Base-by-base conservation (phyloP, 2,888 invertebrate genomes). In the Cerastis rubricosa region DNA sequence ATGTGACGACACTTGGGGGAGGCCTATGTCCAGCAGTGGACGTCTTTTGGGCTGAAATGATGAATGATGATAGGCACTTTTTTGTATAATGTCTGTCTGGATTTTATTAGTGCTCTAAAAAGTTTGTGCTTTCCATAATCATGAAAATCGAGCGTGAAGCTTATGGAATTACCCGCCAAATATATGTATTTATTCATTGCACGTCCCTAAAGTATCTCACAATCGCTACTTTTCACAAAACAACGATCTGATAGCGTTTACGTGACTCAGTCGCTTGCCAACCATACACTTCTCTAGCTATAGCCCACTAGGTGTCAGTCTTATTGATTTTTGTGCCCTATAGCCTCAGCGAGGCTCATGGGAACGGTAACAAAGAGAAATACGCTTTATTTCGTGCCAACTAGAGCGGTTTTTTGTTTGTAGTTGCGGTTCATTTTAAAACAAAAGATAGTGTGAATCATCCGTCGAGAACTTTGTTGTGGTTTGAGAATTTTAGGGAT, bases 381-480 rank as follows among this genome's bases (percentile, higher is more conserved):
- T 88, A 88, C 17, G 78, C 91, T 84, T 66, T 86, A 84, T 77
- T 77, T 70, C 75, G 54, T 25, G 78, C 51, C 5, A 7, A 0
- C 51, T 76, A 69, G 57, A 74, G 59, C 76, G 72, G 85, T 85
- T 87, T 89, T 85, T 83, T 12, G 14, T 71, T 68, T 66, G 69
- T 72, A 68, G 59, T 63, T 43, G 68, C 49, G 35, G 74, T 74
- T 74, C 70, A 87, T 90, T 90, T 89, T 87, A 87, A 91, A 91
- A 94, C 93, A 93, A 93, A 94, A 91, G 93, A 89, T 89, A 85
- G 88, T 85, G 84, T 94, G 94, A 94, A 90, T 93, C 93, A 94
- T 91, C 83, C 88, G 78, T 85, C 81, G 87, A 91, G 89, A 89
- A 91, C 90, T 91, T 88, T 88, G 84, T 88, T 88, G 80, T 86